Evolutionary conservation across 2,888 invertebrate genomes (phyloP).

Genomic region (Aporophyla lueneburgensis): DNA sequence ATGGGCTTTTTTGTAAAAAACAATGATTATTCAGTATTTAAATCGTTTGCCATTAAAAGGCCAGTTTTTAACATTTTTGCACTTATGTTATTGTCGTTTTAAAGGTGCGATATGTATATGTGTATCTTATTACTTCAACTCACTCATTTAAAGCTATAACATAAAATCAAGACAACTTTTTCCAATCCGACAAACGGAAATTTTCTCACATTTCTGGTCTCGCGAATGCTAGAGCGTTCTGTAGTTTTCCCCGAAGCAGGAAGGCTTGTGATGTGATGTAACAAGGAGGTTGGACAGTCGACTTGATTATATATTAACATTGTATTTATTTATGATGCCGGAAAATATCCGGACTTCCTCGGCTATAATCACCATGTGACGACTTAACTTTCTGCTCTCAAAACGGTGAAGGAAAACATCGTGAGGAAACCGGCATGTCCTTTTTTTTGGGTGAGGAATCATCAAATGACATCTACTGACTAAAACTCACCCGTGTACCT

Average conservation of each 20-base stretch:
- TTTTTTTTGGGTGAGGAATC: no score
- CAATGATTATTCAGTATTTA: no score
- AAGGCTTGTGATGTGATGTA: constrained; percentile 34
- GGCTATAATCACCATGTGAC: background rate
- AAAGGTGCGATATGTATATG: no score
- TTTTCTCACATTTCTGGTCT: constrained; percentile 26
- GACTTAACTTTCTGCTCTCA: background rate
- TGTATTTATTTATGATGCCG: constrained; percentile 37
- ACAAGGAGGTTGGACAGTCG: background rate
- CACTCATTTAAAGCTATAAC: background rate
- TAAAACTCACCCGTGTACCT: no score
- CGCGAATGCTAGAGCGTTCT: constrained; percentile 1
- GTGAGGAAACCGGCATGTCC: no score
- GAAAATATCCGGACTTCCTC: constrained; percentile 16
- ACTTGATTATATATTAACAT: constrained; percentile 28
- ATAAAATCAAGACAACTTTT: constrained; percentile 22
- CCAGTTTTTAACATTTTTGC: no score
- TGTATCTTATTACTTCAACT: no score
- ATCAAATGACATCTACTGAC: no score
- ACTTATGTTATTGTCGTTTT: no score
- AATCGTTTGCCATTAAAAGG: no score
- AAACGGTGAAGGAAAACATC: no score
- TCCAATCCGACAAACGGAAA: constrained; percentile 1
- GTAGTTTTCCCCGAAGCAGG: constrained; percentile 47
- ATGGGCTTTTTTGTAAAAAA: no score